phyloP scores from a whole-genome alignment of 2,113 vertebrate species.

The Leptocoma aspasia region DNA sequence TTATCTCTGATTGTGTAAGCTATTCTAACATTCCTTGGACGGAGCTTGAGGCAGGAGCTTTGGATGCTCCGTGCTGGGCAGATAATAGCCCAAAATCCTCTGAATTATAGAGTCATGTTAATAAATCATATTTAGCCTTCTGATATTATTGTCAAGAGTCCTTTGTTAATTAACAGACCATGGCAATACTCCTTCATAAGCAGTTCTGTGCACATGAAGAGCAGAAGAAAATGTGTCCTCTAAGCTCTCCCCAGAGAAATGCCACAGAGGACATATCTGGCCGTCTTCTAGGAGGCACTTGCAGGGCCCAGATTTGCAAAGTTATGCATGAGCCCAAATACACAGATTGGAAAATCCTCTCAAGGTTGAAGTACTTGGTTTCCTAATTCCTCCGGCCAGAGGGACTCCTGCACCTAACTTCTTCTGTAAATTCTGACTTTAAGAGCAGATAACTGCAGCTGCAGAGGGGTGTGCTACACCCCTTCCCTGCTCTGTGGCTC shows the following conservation, averaged over 20 bases:
- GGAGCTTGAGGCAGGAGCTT: too few species aligned
- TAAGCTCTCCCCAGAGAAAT: neutral
- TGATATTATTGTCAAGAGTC: too few species aligned
- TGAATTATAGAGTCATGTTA: too few species aligned
- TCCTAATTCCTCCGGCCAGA: neutral
- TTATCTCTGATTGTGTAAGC: too few species aligned
- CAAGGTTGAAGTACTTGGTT: neutral
- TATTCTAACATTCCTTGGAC: too few species aligned
- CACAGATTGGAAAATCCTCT: neutral
- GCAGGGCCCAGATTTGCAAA: neutral
- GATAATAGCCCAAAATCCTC: too few species aligned
- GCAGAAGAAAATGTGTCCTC: neutral
- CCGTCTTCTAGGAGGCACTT: rapidly evolving
- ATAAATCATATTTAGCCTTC: too few species aligned
- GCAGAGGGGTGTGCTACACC: neutral
- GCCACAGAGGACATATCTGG: neutral
- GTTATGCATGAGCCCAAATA: neutral
- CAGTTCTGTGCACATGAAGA: neutral
- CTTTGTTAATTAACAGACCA: too few species aligned
- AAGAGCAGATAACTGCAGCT: neutral
- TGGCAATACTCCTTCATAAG: too few species aligned
- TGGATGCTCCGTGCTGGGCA: too few species aligned
- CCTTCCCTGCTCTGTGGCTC: neutral
- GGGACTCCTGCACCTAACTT: neutral
- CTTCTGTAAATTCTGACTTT: neutral